phyloP scores from a whole-genome alignment of 2,888 invertebrate genomes.

The Drosophila subquinaria region DNA sequence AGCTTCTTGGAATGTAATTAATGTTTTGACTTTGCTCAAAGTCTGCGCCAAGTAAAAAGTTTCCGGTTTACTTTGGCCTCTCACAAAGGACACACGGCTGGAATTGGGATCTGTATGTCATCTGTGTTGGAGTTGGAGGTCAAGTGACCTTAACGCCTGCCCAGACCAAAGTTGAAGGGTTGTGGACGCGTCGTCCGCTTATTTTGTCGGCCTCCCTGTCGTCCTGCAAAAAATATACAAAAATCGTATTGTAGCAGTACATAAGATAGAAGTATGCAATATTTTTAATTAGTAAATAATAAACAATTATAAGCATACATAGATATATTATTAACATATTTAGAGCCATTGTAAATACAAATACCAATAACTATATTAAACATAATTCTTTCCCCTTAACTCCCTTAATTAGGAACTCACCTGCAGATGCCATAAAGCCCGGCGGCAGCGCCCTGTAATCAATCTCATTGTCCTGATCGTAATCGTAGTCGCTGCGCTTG shows the following conservation, averaged over 20 bases:
- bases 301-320: no score
- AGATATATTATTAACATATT: no score
- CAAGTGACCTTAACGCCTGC: slow-evolving; percentile 86
- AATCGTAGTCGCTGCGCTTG: slow-evolving; percentile 81
- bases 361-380: no score
- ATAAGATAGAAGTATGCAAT: no score
- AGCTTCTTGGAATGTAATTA: slow-evolving; percentile 38
- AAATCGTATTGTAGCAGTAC: no score
- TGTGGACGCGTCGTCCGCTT: slow-evolving; percentile 76
- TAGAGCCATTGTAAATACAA: no score
- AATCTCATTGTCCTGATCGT: slow-evolving; percentile 75
- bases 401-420: slow-evolving; percentile 35
- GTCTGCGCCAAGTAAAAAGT: slow-evolving; percentile 44
- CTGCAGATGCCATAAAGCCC: slow-evolving; percentile 44
- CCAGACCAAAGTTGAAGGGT: slow-evolving; percentile 87
- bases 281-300: no score
- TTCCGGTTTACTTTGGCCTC: slow-evolving; percentile 25
- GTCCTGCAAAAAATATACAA: slow-evolving; percentile 24
- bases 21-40: slow-evolving; percentile 35
- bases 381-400: no score
- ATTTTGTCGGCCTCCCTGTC: slow-evolving; percentile 49
- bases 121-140: slow-evolving; percentile 17
- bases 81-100: slow-evolving; percentile 51
- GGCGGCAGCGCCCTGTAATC: slow-evolving; percentile 59
- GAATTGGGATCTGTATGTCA: slow-evolving; percentile 28